A percentile compares a stretch with the other conserved stretches of the same genome.
phyloP scores from a whole-genome alignment of 2,888 invertebrate genomes.

The Meteorus colon region DNA sequence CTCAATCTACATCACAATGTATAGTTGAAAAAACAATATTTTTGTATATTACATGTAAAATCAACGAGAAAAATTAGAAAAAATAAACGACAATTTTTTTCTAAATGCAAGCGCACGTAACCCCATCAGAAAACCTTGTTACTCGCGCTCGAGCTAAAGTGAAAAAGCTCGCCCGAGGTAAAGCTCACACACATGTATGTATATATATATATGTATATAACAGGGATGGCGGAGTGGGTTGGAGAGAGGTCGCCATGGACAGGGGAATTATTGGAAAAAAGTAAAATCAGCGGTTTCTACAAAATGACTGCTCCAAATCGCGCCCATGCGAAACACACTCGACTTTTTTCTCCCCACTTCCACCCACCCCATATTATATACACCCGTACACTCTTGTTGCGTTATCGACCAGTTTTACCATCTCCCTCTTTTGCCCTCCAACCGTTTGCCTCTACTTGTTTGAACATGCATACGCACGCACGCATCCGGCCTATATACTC shows the following conservation, averaged over 20 bases:
- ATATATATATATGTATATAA: conserved; percentile 12
- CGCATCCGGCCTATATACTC: conserved; percentile 34
- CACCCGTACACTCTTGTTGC: conserved; percentile 29
- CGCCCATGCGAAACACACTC: conserved; percentile 36
- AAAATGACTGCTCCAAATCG: conserved; percentile 43
- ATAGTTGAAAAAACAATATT: background rate
- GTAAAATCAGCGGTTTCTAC: conserved; percentile 50
- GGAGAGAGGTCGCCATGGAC: conserved; percentile 2
- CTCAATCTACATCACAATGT: too few relatives aligned
- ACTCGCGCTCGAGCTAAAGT: conserved; percentile 34
- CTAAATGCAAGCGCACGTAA: conserved; percentile 3
- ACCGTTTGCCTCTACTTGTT: conserved; percentile 23
- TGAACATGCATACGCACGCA: conserved; percentile 41
- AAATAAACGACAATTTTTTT: background rate
- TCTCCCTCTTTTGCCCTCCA: conserved; percentile 16
- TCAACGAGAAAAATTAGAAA: background rate
- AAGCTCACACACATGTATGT: conserved; percentile 10
- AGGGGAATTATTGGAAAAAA: conserved; percentile 47
- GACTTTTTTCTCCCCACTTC: conserved; percentile 11
- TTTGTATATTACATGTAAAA: background rate
- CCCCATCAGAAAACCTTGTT: conserved; percentile 32
- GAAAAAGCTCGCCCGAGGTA: conserved; percentile 33
- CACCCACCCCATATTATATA: background rate
- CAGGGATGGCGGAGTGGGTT: background rate
- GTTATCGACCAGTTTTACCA: conserved; percentile 44